These are phyloP conservation scores for Tigriopus japonicus DNA, from an alignment of 1,140 invertebrate species.

Conservation along the genomic window DNA sequence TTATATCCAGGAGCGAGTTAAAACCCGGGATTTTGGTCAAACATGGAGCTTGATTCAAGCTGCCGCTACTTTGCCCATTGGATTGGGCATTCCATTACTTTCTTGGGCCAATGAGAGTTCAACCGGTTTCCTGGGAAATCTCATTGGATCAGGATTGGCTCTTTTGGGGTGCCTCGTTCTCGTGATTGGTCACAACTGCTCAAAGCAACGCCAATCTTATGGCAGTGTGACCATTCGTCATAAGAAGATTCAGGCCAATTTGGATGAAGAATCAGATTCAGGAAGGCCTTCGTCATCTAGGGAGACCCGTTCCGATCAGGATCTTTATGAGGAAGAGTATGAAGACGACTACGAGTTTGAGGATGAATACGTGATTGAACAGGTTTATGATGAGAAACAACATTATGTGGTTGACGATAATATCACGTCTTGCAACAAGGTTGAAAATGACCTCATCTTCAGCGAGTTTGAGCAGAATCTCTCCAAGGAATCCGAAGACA, in stretches of 20 bases:
- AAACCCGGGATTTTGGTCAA: constrained; percentile 65
- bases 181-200: too few relatives aligned
- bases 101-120: too few relatives aligned
- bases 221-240: too few relatives aligned
- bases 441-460: constrained; percentile 16
- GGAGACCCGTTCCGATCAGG: too few relatives aligned
- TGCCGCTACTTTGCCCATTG: constrained; percentile 30
- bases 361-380: neutral
- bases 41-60: constrained; percentile 76
- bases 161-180: too few relatives aligned
- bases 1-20: constrained; percentile 61
- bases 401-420: constrained; percentile 3
- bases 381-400: neutral
- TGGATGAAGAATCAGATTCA: too few relatives aligned
- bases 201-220: too few relatives aligned
- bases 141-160: too few relatives aligned
- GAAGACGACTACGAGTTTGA: constrained; percentile 11
- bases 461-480: constrained; percentile 18
- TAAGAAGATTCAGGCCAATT: too few relatives aligned
- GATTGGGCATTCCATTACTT: too few relatives aligned
- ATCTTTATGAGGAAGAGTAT: constrained; percentile 11
- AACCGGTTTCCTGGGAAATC: too few relatives aligned
- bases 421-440: constrained; percentile 17
- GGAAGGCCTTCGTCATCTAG: too few relatives aligned
- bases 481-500: constrained; percentile 21